Percentiles rank a stretch among this genome's conserved stretches.
These are phyloP conservation scores for Pseudococcus viburni DNA, from an alignment of 2,888 invertebrate species.

Conservation along the genomic window DNA sequence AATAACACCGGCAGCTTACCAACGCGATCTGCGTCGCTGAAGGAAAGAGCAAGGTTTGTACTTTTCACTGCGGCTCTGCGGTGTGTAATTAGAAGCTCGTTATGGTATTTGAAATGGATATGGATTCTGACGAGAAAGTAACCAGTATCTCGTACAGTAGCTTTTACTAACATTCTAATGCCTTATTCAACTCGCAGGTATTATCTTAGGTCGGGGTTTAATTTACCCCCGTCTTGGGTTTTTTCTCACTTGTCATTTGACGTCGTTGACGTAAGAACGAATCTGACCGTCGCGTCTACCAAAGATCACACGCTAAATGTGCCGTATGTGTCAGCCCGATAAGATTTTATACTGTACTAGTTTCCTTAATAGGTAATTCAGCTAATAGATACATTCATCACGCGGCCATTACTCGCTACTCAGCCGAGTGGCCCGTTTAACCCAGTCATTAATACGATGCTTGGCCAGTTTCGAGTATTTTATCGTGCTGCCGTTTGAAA, in stretches of 20 bases:
- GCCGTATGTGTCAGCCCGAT: not conserved
- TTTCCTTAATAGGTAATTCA: constrained; percentile 62
- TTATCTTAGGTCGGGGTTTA: not conserved
- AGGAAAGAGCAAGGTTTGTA: constrained; percentile 71
- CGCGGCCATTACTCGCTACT: constrained; percentile 20
- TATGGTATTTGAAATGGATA: not conserved
- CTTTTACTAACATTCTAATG: constrained; percentile 30
- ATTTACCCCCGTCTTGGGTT: not conserved
- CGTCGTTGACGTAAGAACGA: too few relatives aligned
- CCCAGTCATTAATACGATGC: constrained; percentile 52
- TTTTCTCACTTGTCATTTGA: too few relatives aligned
- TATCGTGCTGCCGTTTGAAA: not conserved
- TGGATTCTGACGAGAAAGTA: constrained; percentile 12
- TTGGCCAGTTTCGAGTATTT: not conserved
- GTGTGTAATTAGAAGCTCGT: not conserved
- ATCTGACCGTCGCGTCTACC: not conserved
- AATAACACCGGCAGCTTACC: constrained; percentile 67
- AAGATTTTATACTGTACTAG: constrained; percentile 54
- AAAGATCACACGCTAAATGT: not conserved
- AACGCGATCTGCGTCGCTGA: constrained; percentile 72
- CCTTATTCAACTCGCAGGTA: not conserved
- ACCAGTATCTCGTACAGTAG: not conserved
- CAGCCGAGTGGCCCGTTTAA: constrained; percentile 41
- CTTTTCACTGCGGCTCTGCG: not conserved
- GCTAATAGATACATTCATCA: constrained; percentile 64